A percentile compares a stretch with the other conserved stretches of the same genome.
phyloP scores from a whole-genome alignment of 2,888 invertebrate genomes.

The Polydrusus tereticollis region DNA sequence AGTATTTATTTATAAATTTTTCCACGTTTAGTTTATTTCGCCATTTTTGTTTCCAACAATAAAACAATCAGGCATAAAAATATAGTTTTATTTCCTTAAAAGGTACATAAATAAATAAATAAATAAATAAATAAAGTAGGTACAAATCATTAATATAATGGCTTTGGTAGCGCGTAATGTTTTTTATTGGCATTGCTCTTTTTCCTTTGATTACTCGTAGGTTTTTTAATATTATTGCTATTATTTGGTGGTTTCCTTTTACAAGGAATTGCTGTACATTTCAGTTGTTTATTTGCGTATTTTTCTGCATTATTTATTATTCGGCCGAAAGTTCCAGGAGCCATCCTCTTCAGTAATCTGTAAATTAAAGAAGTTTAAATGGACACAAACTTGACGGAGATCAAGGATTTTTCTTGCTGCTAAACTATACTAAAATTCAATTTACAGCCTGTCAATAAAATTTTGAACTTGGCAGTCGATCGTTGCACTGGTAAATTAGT shows the following conservation, averaged over 20 bases:
- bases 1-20: slow-evolving; percentile 61
- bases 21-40: slow-evolving; percentile 58
- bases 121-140: slow-evolving; percentile 58
- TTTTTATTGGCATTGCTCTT: slow-evolving; percentile 51
- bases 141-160: slow-evolving; percentile 49
- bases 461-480: no score
- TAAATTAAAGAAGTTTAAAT: no score
- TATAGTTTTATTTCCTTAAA: slow-evolving; percentile 33
- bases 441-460: no score
- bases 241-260: slow-evolving; percentile 53
- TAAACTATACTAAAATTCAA: no score
- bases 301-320: slow-evolving; percentile 62
- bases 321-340: slow-evolving; percentile 61
- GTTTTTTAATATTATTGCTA: slow-evolving; percentile 12
- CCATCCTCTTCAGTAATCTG: slow-evolving; percentile 63
- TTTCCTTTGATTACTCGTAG: slow-evolving; percentile 48
- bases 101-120: slow-evolving; percentile 46
- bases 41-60: slow-evolving; percentile 61
- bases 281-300: slow-evolving; percentile 61
- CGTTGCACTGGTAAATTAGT: no score
- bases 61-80: slow-evolving; percentile 56
- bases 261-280: slow-evolving; percentile 65
- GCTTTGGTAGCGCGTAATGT: slow-evolving; percentile 56
- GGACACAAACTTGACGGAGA: no score
- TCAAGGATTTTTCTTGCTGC: no score